Base-by-base conservation (phyloP, 2,888 invertebrate species). In the Drosophila anomalata region DNA sequence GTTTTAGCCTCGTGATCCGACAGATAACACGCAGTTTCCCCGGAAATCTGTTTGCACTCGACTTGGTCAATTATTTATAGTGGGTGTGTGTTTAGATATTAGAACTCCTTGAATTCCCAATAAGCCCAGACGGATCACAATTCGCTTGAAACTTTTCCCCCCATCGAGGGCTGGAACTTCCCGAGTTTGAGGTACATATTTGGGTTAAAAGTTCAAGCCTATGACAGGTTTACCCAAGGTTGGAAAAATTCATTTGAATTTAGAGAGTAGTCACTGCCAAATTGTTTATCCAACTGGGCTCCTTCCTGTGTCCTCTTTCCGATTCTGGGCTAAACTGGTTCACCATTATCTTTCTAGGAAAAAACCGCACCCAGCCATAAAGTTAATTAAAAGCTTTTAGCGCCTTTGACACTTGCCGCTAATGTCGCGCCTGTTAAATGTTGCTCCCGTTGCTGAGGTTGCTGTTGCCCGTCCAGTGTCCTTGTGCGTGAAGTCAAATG, bases 351-450 rank as follows among this genome's bases (percentile, higher is more conserved):
- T 46, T 65, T 39, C 36, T 12, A 29, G 63, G 51, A 29, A 22
- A 31, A 7, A 31, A n/a, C 54, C 63, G 47, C 63, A 53, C 63
- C 63, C 63, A 14, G 46, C 36, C 53, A 41, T 41, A 56, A 53
- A 74, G 50, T 48, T 41, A 63, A 39, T 56, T 51, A 46, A 77
- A 67, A 61, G 60, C 57, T 51, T 58, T 63, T 42, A 44, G 17
- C 56, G 50, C 63, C 29, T 71, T 68, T 71, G 57, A 68, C 61
- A 74, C 29, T 60, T 29, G 61, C 67, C 75, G 80, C 68, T 31
- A 56, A 68, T 68, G 68, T 44, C 47, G 69, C 66, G 41, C 55
- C 67, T 47, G 17, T 22, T 39, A 51, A 66, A 60, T 48, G 56
- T 69, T 41, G 47, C 48, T 66, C 55, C 41, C 14, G 41, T 52